Evolutionary conservation across 2,888 invertebrate genomes (phyloP), one percentile per base, ranked within the genome.

Genomic region (Geophilus truncorum): DNA sequence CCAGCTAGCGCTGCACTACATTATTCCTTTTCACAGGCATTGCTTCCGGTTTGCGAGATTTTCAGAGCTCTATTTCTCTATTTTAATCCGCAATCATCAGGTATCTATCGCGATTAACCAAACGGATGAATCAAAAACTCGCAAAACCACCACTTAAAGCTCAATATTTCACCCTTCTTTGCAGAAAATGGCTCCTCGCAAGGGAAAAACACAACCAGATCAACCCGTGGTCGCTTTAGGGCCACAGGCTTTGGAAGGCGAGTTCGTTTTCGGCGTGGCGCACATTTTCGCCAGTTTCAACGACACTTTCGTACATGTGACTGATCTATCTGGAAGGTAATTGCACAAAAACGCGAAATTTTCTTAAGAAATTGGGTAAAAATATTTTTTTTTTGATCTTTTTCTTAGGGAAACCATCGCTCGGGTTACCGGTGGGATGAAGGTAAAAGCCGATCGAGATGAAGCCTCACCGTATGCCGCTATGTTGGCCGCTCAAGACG

Each of bases 401-500:
- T n/a, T n/a, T n/a, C n/a, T n/a, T n/a, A 93, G 90, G 91, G 90
- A 90, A 86, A 90, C 90, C n/a, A 90, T 90, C 83, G 88, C 88
- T 45, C 87, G 98, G 86, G 96, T 99, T 80, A 99, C 99, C 84
- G 96, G 96, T 85, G 96, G 96, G 82, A 99, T 99, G 99, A 99
- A 99, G 90, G 99, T 99, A 77, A 99, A 99, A 90, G 99, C 99
- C 85, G 99, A 99, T 90, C 93, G 99, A 90, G 99, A 99, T 89
- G 99, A 99, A 89, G 97, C 99, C 83, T 98, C 98, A 77, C 99
- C 99, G 77, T 99, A 99, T 87, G 99, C 99, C 86, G 99, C 99
- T 92, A 99, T 99, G 99, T 96, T 99, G 90, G 99, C 99, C 85
- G 98, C 98, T 84, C 98, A 99, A 91, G 99, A 99, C 90, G 99